Base-by-base conservation (phyloP, 2,113 vertebrate species). In the Lipophrys pholis region DNA sequence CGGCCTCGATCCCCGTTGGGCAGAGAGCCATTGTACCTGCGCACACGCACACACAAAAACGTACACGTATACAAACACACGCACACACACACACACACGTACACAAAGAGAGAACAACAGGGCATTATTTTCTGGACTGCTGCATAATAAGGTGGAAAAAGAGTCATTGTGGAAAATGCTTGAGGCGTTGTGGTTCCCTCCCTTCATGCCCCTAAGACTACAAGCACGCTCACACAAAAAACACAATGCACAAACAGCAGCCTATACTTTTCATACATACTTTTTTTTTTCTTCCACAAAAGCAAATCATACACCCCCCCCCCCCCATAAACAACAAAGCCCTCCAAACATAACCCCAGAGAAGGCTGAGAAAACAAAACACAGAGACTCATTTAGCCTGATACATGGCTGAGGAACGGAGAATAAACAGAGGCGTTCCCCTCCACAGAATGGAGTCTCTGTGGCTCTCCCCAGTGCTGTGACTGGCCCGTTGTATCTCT, bases 1-100 rank as follows among this genome's bases (percentile, higher is more conserved):
- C 97, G 95, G 89, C 98, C 98, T 85, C 97, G 93, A 84, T 99
- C 98, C 53, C 98, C 98, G 11, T 98, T 98, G 87, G 97, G 97
- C 84, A 99, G 95, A 87, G 97, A 99, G 86, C 98, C 97, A 96
- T 99, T 99, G 94, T 99, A 99, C 91, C 97, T 99, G 88, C 11
- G 51, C 12, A 8, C 2, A 17, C 41, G 63, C 56, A 62, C 36
- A 73, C 8, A 45, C 40, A 73, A 15, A 73, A 40, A 70, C 46
- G 14, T n/a, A 48, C 14, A 48, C 45, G 71, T n/a, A 67, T n/a
- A 58, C 6, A 67, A 11, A 58, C 50, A 71, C 10, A 74, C 6
- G 69, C 42, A 75, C 16, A 73, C 45, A 70, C 46, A 48, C 8
- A 45, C 40, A 73, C 7, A 58, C 35, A 73, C 40, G 70, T 3